Conservation (phyloP, 2,113 vertebrate genomes). For the Brachyhypopomus gauderio region DNA sequence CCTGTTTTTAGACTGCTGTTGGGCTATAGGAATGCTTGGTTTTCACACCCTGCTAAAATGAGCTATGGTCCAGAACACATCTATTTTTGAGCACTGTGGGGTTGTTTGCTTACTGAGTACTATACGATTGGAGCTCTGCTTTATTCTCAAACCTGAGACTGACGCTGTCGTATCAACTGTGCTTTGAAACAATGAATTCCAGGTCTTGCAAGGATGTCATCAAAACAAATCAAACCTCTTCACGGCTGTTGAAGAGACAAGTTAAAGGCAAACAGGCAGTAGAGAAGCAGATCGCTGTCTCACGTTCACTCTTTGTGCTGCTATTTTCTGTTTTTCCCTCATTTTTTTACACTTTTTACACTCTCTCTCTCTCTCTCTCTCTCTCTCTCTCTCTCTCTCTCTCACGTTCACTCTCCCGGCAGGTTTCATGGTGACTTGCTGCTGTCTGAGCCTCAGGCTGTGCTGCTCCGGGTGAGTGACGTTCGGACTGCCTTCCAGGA, state of each 20-base stretch:
- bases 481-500: slow-evolving; percentile 76
- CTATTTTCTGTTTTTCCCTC: not conserved
- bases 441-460: slow-evolving; percentile 78
- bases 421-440: slow-evolving; percentile 82
- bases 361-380: not conserved
- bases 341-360: not conserved
- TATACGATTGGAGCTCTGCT: slow-evolving; percentile 4
- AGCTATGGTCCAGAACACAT: not conserved
- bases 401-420: slow-evolving; percentile 32
- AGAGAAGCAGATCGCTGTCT: slow-evolving; percentile 36
- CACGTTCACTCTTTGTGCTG: slow-evolving; percentile 15
- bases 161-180: not conserved
- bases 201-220: slow-evolving; percentile 11
- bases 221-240: not conserved
- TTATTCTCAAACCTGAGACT: not conserved
- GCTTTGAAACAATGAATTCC: not conserved
- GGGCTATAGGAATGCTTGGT: not conserved
- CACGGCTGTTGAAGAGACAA: not conserved
- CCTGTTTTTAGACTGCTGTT: not conserved
- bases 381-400: not conserved
- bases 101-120: not conserved
- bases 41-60: slow-evolving; percentile 1
- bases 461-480: slow-evolving; percentile 75
- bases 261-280: not conserved
- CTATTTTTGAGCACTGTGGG: slow-evolving; percentile 8